Evolutionary conservation across 2,888 invertebrate genomes (phyloP).

Genomic region (Ectemnius continuus): DNA sequence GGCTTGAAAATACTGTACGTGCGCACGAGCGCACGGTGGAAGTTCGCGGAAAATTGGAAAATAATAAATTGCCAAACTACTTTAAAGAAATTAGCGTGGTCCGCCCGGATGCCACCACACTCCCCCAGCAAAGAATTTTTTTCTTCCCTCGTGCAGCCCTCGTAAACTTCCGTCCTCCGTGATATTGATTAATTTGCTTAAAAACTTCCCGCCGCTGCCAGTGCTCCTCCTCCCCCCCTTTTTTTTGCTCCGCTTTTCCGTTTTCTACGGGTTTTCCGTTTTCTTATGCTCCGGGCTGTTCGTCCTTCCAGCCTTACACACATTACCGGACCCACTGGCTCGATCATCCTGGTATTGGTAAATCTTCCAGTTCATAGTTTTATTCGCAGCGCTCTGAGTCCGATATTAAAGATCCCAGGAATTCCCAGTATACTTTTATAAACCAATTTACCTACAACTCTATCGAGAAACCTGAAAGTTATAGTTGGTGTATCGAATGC

Average conservation of each 20-base stretch:
- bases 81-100: conserved; percentile 74
- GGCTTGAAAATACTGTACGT: conserved; percentile 45
- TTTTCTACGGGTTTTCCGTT: conserved; percentile 24
- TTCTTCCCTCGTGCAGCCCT: conserved; percentile 46
- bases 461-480: no score
- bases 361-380: no score
- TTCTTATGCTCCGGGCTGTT: conserved; percentile 31
- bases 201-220: conserved; percentile 67
- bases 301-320: conserved; percentile 10
- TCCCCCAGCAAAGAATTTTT: conserved; percentile 40
- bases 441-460: no score
- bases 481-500: no score
- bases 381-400: conserved; percentile 3
- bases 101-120: conserved; percentile 55
- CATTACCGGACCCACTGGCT: not conserved
- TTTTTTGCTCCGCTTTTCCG: conserved; percentile 12
- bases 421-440: conserved; percentile 1
- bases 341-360: not conserved
- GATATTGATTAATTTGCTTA: conserved; percentile 75
- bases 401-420: conserved; percentile 34
- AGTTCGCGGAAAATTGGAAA: conserved; percentile 71
- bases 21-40: conserved; percentile 52
- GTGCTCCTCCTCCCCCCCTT: conserved; percentile 41
- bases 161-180: conserved; percentile 68
- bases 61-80: conserved; percentile 76